phyloP scores from a whole-genome alignment of 2,113 vertebrate genomes.

The Campylomormyrus numenius region DNA sequence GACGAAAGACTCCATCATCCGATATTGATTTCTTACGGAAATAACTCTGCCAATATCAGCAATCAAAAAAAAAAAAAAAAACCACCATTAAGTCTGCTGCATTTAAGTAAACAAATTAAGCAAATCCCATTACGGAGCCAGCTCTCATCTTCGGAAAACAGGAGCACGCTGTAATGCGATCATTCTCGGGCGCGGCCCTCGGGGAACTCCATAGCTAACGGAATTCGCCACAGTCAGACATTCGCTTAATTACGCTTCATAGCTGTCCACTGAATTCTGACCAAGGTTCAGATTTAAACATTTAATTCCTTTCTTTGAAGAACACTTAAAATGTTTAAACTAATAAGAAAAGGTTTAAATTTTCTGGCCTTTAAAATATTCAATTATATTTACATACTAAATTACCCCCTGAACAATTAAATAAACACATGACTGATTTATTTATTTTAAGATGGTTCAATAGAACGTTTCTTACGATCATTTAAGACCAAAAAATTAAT shows the following conservation, averaged over 20 bases:
- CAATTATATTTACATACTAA: not conserved
- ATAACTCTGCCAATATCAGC: not conserved
- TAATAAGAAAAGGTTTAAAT: not conserved
- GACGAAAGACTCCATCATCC: not conserved
- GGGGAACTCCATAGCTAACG: not conserved
- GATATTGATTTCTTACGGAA: not conserved
- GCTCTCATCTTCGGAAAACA: not conserved
- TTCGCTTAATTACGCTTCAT: not conserved
- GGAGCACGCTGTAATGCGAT: not conserved
- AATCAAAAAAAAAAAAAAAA: not conserved
- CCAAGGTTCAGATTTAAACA: not conserved
- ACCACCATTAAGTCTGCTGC: not conserved
- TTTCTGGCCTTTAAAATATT: not conserved
- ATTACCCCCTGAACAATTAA: not conserved
- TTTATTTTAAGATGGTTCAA: not conserved
- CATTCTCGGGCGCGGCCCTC: not conserved
- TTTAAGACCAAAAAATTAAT: not conserved
- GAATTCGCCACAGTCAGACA: not conserved
- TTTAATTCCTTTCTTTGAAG: not conserved
- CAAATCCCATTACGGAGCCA: not conserved
- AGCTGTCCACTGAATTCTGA: not conserved
- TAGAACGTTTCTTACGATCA: not conserved
- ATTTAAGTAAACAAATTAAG: slow-evolving; percentile 10
- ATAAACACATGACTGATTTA: not conserved
- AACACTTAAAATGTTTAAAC: not conserved